Base-by-base conservation (phyloP, 2,888 invertebrate genomes). In the Parelbella ahira region DNA sequence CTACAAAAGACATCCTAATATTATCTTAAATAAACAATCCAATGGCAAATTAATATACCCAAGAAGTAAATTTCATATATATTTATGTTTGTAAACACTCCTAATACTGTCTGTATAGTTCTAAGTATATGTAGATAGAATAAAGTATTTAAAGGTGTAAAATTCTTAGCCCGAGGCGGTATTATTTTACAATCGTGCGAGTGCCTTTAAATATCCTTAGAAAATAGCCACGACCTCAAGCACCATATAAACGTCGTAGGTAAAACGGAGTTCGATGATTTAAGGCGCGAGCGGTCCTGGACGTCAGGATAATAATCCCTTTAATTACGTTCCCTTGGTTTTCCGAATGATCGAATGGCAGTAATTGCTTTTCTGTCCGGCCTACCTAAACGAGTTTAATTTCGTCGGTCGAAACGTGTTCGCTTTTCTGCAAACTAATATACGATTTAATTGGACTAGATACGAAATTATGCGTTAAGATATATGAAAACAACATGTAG, bases 301-400 rank as follows among this genome's bases (percentile, higher is more conserved):
- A 63, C 63, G 60, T 53, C 44, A 54, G 63, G 61, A 70, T 80
- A 73, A 76, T 80, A 72, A 71, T 70, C 63, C 76, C n/a, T 65
- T 74, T 75, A 79, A 81, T 80, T 75, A 71, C 71, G 65, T 67
- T 65, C 63, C 63, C 58, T 60, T 60, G 68, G 65, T 70, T 72
- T 71, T 68, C 68, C 61, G 62, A 77, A 68, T 73, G 73, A 75
- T 77, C 72, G 72, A 73, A 72, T 68, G 69, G 61, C 68, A 71
- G 74, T 81, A 79, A 84, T 83, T 79, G 76, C 71, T 72, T 74
- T 73, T 71, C 70, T 63, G 70, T 65, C 66, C 28, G 54, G 59
- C 54, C 62, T 68, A 67, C 54, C 62, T 68, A 67, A 75, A 70
- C 65, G 55, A 60, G 60, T 62, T 72, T 73, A 79, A 77, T 75